These are phyloP conservation scores for Buathra laborator DNA, from an alignment of 2,888 invertebrate genomes.

Conservation along the genomic window DNA sequence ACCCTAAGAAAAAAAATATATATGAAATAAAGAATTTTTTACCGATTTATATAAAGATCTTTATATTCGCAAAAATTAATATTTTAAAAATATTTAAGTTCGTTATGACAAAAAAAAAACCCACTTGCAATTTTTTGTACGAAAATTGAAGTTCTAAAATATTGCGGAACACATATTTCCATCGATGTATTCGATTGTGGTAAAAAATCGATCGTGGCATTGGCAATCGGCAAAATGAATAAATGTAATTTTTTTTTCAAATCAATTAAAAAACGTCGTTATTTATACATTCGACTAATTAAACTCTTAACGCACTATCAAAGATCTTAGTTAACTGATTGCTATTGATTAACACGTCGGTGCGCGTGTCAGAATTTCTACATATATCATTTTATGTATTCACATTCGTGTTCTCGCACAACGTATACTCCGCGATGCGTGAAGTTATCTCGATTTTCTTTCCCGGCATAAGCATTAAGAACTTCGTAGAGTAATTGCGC, in stretches of 20 bases:
- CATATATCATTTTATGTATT: not conserved
- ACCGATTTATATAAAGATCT: too few relatives aligned
- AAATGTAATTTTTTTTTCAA: not conserved
- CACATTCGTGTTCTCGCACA: not conserved
- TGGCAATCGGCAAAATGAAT: not conserved
- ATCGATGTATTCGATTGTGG: too few relatives aligned
- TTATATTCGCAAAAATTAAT: too few relatives aligned
- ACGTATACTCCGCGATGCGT: not conserved
- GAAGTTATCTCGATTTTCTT: slow-evolving; percentile 28
- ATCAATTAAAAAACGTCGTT: not conserved
- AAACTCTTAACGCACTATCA: too few relatives aligned
- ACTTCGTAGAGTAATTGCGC: not conserved
- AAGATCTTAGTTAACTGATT: too few relatives aligned
- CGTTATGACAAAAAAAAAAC: too few relatives aligned
- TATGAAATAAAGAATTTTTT: too few relatives aligned
- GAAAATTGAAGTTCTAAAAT: too few relatives aligned
- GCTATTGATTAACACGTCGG: not conserved
- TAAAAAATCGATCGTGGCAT: not conserved
- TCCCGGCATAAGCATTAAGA: not conserved
- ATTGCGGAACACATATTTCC: not conserved
- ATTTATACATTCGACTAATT: too few relatives aligned
- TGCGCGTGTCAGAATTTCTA: not conserved
- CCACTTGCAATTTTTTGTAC: too few relatives aligned
- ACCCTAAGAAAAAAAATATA: not conserved
- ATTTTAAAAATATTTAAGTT: too few relatives aligned